These are phyloP conservation scores for Probaryconus sp. DNA, from an alignment of 1,140 invertebrate species.

Conservation along the genomic window DNA sequence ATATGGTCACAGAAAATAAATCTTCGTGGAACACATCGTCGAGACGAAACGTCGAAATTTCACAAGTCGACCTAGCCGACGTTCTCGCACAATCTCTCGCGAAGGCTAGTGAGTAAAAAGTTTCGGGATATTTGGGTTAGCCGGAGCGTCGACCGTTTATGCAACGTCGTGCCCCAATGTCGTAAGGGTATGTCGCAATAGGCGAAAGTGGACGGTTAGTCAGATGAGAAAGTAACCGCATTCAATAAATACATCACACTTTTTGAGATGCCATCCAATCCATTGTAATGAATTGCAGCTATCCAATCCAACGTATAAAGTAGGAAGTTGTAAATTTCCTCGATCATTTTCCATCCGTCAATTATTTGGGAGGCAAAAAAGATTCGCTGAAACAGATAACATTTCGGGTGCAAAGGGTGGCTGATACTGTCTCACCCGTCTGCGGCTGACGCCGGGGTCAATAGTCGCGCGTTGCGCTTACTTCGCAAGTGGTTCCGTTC, in stretches of 20 bases:
- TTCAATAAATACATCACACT: conserved; percentile 6
- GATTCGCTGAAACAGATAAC: too few relatives aligned
- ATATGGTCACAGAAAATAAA: too few relatives aligned
- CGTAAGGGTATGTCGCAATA: conserved; percentile 69
- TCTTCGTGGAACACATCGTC: too few relatives aligned
- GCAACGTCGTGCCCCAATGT: conserved; percentile 67
- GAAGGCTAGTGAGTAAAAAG: conserved; percentile 5
- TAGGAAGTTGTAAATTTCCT: too few relatives aligned
- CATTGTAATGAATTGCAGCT: too few relatives aligned
- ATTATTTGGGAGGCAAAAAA: too few relatives aligned
- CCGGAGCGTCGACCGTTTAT: conserved; percentile 74
- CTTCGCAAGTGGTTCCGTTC: conserved; percentile 69
- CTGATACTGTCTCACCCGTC: too few relatives aligned
- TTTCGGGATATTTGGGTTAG: conserved; percentile 73
- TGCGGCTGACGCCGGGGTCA: conserved; percentile 66
- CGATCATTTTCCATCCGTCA: too few relatives aligned
- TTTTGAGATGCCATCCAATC: background rate
- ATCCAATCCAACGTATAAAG: too few relatives aligned
- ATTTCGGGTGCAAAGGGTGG: too few relatives aligned
- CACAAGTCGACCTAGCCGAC: conserved; percentile 5
- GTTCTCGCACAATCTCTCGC: conserved; percentile 4
- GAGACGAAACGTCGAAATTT: background rate
- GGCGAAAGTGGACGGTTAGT: conserved; percentile 72
- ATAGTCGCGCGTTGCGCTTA: conserved; percentile 72
- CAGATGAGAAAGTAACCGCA: conserved; percentile 71